Base-by-base conservation (phyloP, 1,140 invertebrate genomes). In the Melipona quadrifasciata region DNA sequence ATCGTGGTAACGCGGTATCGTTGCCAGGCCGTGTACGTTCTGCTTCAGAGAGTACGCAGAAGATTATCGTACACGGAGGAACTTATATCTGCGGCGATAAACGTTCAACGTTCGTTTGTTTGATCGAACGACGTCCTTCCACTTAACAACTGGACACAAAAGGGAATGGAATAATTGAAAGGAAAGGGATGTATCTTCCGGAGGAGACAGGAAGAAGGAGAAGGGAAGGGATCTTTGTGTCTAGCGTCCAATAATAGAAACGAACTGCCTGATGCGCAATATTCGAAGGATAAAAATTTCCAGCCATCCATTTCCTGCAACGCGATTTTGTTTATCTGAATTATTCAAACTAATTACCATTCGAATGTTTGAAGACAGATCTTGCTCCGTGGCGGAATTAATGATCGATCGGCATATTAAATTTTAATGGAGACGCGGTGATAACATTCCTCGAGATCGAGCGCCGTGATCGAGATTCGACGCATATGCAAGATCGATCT, bases 1-100 rank as follows among this genome's bases (percentile, higher is more conserved):
- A 83, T 55, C 82, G 75, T 39, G 24, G n/a, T 0, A 51, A 8
- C 39, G 39, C 8, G 6, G n/a, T 82, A 64, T 82, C 80, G 72
- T 83, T 83, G 68, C 64, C 65, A 51, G 3, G 24, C 55, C 74
- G 81, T 83, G 74, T 77, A 70, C 55, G 74, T 70, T 51, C 55
- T 83, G 81, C 77, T 83, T 53, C 81, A 55, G 55, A 19, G 73
- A 57, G 55, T 70, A 70, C 24, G 76, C 34, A 72, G 76, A 84
- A 73, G 67, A 80, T 80, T 55, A 77, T 77, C 65, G 61, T 31
- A n/a, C 58, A 61, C 76, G 47, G 71, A 76, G 39, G 73, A 68
- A 34, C 24, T 76, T 67, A 47, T 65, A 79, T 79, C 39, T n/a
- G 57, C 67, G 17, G 39, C 19, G 75, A 84, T 84, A 80, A 84